phyloP scores from a whole-genome alignment of 2,888 invertebrate species.

The Anticlea derivata region DNA sequence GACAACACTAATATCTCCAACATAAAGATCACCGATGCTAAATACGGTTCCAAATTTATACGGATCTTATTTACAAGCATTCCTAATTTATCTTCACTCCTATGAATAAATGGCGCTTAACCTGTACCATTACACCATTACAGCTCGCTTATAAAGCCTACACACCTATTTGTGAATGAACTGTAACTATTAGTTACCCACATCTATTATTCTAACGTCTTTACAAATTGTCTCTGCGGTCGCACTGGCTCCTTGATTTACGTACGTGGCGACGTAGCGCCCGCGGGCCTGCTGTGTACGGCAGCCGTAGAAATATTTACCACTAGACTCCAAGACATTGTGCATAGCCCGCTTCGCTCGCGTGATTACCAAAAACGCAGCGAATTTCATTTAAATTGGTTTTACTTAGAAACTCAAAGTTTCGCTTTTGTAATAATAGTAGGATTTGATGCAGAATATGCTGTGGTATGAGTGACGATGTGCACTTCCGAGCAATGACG shows the following conservation, averaged over 20 bases:
- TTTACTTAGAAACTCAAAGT: too few relatives aligned
- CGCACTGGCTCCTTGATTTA: constrained; percentile 37
- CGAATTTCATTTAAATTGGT: too few relatives aligned
- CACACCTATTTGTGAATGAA: constrained; percentile 22
- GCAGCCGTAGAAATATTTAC: not conserved
- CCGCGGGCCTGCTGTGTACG: constrained; percentile 28
- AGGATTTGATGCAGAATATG: too few relatives aligned
- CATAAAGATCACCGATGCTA: too few relatives aligned
- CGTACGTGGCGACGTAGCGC: constrained; percentile 35
- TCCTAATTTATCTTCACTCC: not conserved
- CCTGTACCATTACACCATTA: not conserved
- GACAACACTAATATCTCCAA: too few relatives aligned
- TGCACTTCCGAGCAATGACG: too few relatives aligned
- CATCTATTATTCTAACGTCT: constrained; percentile 33
- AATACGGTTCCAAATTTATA: too few relatives aligned
- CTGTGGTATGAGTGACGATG: too few relatives aligned
- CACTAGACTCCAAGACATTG: not conserved
- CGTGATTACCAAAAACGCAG: too few relatives aligned
- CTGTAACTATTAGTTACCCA: constrained; percentile 24
- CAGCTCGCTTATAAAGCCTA: constrained; percentile 7
- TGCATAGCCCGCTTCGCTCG: too few relatives aligned
- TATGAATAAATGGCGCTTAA: not conserved
- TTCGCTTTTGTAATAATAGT: too few relatives aligned
- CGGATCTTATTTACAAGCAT: too few relatives aligned
- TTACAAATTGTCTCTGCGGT: constrained; percentile 35